phyloP scores from a whole-genome alignment of 2,113 vertebrate genomes.

The Microtus pennsylvanicus region DNA sequence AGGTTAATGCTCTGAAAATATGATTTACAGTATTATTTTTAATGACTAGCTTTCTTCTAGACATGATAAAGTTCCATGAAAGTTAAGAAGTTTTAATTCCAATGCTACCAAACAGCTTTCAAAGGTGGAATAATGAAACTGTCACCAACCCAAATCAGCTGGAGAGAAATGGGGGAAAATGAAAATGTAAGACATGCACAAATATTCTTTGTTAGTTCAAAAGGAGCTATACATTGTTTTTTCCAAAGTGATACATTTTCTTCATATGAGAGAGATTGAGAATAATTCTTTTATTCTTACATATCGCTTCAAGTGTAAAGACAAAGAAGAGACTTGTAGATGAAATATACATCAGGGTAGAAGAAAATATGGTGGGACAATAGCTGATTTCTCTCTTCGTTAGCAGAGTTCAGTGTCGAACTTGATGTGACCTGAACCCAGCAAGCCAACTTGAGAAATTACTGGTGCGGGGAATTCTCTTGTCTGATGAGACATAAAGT shows the following conservation, averaged over 20 bases:
- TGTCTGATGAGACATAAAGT: constrained; percentile 40
- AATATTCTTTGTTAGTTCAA: background rate
- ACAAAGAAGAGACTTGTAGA: background rate
- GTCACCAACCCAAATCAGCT: constrained; percentile 4
- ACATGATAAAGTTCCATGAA: constrained; percentile 54
- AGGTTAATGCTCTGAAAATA: constrained; percentile 81
- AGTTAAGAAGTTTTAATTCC: constrained; percentile 66
- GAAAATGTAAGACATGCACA: background rate
- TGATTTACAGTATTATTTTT: constrained; percentile 78
- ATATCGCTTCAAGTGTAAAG: background rate
- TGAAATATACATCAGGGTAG: background rate
- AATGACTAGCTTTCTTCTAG: constrained; percentile 66
- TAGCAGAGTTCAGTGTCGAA: background rate
- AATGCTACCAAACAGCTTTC: constrained; percentile 2
- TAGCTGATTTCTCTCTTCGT: background rate
- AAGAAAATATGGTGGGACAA: background rate
- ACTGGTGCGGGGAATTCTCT: constrained; percentile 1
- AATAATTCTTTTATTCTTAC: background rate
- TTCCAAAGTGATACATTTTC: background rate
- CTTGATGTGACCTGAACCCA: constrained; percentile 8
- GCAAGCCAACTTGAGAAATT: constrained; percentile 50
- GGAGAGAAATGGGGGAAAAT: constrained; percentile 2
- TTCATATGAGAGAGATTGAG: background rate
- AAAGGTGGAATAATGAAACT: constrained; percentile 56
- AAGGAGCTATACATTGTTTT: background rate